A percentile compares a stretch with the other conserved stretches of the same genome.
These are phyloP conservation scores for Unio pictorum DNA, from an alignment of 2,888 invertebrate species.

Conservation along the genomic window DNA sequence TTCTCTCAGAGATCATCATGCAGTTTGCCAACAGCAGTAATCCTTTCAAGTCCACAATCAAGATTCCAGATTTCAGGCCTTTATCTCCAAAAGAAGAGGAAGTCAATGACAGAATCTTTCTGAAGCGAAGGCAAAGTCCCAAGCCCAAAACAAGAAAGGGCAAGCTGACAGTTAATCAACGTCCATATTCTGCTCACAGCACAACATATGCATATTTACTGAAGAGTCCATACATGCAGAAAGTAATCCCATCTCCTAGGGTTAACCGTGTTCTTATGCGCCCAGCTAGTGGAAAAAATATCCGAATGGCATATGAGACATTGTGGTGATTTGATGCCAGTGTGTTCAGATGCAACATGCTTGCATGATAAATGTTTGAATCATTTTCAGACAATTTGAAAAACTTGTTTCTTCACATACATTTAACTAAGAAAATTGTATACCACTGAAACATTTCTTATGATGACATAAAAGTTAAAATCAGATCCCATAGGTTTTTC, in stretches of 20 bases:
- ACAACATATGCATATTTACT: conserved; percentile 42
- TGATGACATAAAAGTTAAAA: too few relatives aligned
- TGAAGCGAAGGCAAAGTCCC: conserved; percentile 45
- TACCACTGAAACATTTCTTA: too few relatives aligned
- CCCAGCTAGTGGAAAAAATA: conserved; percentile 41
- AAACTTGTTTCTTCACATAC: too few relatives aligned
- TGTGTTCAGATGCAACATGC: not conserved
- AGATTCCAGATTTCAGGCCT: conserved; percentile 19
- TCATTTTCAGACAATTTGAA: too few relatives aligned
- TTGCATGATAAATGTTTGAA: too few relatives aligned
- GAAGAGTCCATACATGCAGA: conserved; percentile 58
- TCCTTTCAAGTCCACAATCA: conserved; percentile 30
- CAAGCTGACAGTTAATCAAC: conserved; percentile 56
- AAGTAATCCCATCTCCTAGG: conserved; percentile 50
- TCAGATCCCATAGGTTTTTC: too few relatives aligned
- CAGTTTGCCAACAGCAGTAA: conserved; percentile 32
- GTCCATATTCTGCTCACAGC: conserved; percentile 64
- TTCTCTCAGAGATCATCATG: conserved; percentile 38
- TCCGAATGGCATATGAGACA: conserved; percentile 33
- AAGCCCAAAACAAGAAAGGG: conserved; percentile 38
- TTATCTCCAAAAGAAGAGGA: conserved; percentile 29
- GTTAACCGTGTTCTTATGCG: conserved; percentile 44
- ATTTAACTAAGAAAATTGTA: too few relatives aligned
- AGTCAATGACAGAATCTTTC: conserved; percentile 45
- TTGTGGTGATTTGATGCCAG: conserved; percentile 15